Percentiles rank a stretch among this genome's conserved stretches.
Conservation (phyloP, 2,113 vertebrate species). For the Ophthalmolycus amberensis region DNA sequence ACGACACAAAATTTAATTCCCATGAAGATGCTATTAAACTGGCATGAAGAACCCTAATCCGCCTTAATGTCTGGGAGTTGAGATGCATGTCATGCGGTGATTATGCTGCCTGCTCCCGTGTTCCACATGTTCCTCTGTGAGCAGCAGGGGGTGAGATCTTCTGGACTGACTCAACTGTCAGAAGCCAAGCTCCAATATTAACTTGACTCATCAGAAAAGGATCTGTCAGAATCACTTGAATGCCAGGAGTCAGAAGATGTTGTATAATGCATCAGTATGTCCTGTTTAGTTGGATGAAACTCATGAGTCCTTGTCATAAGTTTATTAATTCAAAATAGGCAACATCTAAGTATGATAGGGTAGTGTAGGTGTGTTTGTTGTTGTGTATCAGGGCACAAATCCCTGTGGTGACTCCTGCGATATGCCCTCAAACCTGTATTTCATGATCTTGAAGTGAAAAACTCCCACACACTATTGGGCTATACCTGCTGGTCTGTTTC, state of each 20-base stretch:
- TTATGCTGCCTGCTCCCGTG: conserved; percentile 48
- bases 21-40: conserved; percentile 67
- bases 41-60: conserved; percentile 56
- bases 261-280: not conserved
- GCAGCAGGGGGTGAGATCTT: conserved; percentile 25
- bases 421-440: not conserved
- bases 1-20: conserved; percentile 44
- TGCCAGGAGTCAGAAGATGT: not conserved
- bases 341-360: not conserved
- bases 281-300: not conserved
- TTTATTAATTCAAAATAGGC: not conserved
- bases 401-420: not conserved
- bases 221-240: conserved; percentile 23
- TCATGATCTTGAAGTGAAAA: not conserved
- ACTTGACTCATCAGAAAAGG: conserved; percentile 35
- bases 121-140: conserved; percentile 47
- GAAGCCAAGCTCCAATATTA: conserved; percentile 24
- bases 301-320: not conserved
- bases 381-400: not conserved
- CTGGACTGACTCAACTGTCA: conserved; percentile 27
- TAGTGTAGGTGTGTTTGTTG: not conserved
- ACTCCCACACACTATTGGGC: not conserved
- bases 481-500: not conserved
- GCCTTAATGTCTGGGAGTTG: conserved; percentile 61
- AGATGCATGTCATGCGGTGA: conserved; percentile 56